These are phyloP conservation scores for Drosophila yooni DNA, from an alignment of 2,888 invertebrate genomes.

Conservation along the genomic window DNA sequence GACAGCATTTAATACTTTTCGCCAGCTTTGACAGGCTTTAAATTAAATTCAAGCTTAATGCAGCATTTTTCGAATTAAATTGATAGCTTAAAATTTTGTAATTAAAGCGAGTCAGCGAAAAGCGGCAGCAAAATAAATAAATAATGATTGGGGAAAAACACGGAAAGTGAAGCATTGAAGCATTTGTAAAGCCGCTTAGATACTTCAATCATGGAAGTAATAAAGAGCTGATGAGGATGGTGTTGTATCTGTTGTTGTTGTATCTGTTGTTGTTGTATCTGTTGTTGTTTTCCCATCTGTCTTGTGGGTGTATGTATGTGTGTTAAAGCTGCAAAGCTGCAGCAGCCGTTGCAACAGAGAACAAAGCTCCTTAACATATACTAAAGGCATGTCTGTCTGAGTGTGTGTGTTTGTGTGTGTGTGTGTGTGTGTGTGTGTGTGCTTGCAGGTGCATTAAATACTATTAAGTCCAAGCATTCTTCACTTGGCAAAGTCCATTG, in stretches of 20 bases:
- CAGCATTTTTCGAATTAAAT: conserved; percentile 51
- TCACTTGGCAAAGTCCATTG: conserved; percentile 68
- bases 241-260: conserved; percentile 7
- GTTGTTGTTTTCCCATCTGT: neutral
- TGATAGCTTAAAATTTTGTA: conserved; percentile 51
- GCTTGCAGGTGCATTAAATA: conserved; percentile 78
- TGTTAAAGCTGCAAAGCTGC: conserved; percentile 22
- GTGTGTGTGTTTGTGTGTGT: conserved; percentile 25
- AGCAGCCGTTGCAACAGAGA: conserved; percentile 48
- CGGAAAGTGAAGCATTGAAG: conserved; percentile 58
- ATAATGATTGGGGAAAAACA: conserved; percentile 48
- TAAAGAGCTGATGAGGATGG: conserved; percentile 19
- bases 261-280: neutral
- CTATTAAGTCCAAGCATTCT: conserved; percentile 61
- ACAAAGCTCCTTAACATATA: conserved; percentile 62
- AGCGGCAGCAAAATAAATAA: conserved; percentile 62
- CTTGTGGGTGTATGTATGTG: neutral
- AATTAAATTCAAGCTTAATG: conserved; percentile 11
- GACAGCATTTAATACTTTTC: neutral
- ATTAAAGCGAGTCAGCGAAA: conserved; percentile 43
- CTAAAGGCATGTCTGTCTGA: conserved; percentile 22
- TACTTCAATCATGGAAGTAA: conserved; percentile 33
- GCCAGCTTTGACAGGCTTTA: neutral
- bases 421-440: conserved; percentile 7
- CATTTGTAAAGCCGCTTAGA: conserved; percentile 73